Evolutionary conservation across 1,140 invertebrate species (phyloP).

Genomic region (Drosophila nikananu): DNA sequence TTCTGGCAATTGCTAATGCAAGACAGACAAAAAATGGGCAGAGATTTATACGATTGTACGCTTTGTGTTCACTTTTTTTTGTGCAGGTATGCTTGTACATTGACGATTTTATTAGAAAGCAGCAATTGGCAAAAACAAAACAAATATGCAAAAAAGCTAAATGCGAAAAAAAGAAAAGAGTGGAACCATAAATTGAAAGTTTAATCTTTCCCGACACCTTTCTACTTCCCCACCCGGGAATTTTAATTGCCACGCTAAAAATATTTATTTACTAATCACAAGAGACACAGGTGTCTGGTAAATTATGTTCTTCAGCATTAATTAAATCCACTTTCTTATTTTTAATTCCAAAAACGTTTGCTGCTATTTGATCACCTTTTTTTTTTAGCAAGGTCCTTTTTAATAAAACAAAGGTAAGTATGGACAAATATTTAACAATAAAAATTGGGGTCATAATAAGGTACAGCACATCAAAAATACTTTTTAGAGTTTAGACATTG

Average conservation of each 20-base stretch:
- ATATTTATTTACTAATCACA: conserved; percentile 35
- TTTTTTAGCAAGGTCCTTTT: neutral
- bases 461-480: neutral
- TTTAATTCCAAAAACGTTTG: neutral
- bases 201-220: conserved; percentile 41
- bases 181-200: conserved; percentile 52
- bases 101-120: conserved; percentile 52
- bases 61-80: conserved; percentile 8
- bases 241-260: conserved; percentile 48
- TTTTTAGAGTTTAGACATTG: neutral
- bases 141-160: conserved; percentile 41
- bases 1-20: conserved; percentile 74
- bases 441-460: neutral
- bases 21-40: conserved; percentile 48
- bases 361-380: conserved; percentile 2
- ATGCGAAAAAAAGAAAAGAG: conserved; percentile 22
- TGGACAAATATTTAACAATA: neutral
- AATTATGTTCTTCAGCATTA: conserved; percentile 17
- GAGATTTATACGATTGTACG: conserved; percentile 58
- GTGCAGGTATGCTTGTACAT: conserved; percentile 23
- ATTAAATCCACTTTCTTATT: conserved; percentile 19
- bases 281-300: conserved; percentile 22
- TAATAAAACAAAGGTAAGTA: neutral
- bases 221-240: conserved; percentile 27
- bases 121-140: conserved; percentile 53